Evolutionary conservation across 2,797 vertebrate species (phyloP).

Genomic region (Enteromius thamalakanensis): DNA sequence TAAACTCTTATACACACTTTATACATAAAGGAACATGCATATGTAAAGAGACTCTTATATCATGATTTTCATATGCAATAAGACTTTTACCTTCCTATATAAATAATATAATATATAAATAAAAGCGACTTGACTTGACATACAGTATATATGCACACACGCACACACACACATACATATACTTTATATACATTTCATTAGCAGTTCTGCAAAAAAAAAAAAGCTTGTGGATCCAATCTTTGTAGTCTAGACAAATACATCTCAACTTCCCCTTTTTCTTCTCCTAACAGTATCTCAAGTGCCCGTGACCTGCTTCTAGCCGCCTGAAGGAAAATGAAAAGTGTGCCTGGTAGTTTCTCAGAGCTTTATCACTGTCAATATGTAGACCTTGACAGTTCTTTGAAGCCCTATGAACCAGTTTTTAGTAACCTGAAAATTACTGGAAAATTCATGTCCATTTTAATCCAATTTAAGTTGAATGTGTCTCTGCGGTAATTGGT

Average conservation of each 20-base stretch:
- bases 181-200: slow-evolving; percentile 16
- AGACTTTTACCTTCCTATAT: neutral
- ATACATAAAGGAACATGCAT: neutral
- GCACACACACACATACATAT: neutral
- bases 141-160: neutral
- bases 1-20: neutral
- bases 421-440: slow-evolving; percentile 27
- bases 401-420: slow-evolving; percentile 39
- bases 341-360: slow-evolving; percentile 29
- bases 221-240: slow-evolving; percentile 3
- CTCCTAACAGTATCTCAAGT: slow-evolving; percentile 37
- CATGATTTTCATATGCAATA: too few species aligned
- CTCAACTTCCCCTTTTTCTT: slow-evolving; percentile 32
- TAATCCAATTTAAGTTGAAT: slow-evolving; percentile 3
- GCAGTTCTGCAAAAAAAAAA: neutral
- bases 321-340: slow-evolving; percentile 35
- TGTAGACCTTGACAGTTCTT: slow-evolving; percentile 38
- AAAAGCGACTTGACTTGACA: too few species aligned
- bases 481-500: neutral
- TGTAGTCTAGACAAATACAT: slow-evolving; percentile 31
- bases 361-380: slow-evolving; percentile 41
- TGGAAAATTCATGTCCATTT: slow-evolving; percentile 9
- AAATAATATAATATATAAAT: too few species aligned
- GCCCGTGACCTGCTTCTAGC: slow-evolving; percentile 35
- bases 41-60: neutral